Evolutionary conservation across 2,797 vertebrate genomes (phyloP).

Genomic region (Epinephelus awoara): DNA sequence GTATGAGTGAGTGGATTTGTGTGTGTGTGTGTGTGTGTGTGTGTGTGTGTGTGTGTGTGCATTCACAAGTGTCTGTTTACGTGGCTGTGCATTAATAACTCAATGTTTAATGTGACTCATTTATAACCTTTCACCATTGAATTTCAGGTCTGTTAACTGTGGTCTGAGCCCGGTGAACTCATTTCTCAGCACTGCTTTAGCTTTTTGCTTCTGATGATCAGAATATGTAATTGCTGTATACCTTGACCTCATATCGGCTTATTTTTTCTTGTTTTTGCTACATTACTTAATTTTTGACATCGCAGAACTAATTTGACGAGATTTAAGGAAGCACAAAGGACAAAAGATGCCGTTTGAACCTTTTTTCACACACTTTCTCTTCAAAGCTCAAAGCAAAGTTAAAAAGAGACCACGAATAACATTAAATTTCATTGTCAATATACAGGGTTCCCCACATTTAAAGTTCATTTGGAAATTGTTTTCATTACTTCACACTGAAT

Average conservation of each 20-base stretch:
- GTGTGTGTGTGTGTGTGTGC: neutral
- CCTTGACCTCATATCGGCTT: neutral
- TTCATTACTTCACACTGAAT: constrained; percentile 3
- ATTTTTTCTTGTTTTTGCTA: neutral
- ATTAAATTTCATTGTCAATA: constrained; percentile 24
- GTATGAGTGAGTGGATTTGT: neutral
- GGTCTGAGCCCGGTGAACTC: constrained; percentile 4
- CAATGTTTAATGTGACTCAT: constrained; percentile 60
- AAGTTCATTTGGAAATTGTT: constrained; percentile 21
- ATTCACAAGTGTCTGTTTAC: constrained; percentile 27
- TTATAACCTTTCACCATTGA: constrained; percentile 64
- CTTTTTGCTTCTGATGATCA: constrained; percentile 7
- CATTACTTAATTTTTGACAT: neutral
- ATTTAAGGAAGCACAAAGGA: neutral
- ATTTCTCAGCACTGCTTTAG: neutral
- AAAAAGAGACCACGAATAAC: constrained; percentile 12
- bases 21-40: neutral
- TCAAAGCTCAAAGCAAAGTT: neutral
- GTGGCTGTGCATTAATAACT: constrained; percentile 42
- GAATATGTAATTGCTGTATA: neutral
- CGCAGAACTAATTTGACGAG: neutral
- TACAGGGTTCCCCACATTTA: neutral
- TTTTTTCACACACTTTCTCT: neutral
- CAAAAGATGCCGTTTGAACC: neutral
- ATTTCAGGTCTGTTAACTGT: constrained; percentile 42